phyloP scores from a whole-genome alignment of 2,797 vertebrate species.

The Syncerus caffer region DNA sequence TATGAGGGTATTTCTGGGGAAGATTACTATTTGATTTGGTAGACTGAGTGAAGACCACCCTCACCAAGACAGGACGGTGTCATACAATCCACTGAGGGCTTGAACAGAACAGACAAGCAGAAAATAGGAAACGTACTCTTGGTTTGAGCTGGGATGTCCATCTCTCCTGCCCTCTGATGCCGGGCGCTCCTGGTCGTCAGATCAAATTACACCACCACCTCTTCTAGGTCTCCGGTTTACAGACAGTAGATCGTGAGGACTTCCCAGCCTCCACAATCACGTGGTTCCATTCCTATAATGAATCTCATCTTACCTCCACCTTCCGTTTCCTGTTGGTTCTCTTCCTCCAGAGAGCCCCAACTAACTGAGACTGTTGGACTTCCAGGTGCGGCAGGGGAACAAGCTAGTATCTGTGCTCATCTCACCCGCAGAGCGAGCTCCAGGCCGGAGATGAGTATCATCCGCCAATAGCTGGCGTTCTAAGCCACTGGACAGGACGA shows the following conservation, averaged over 20 bases:
- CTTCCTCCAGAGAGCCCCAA: background rate
- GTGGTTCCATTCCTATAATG: background rate
- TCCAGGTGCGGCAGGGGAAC: background rate
- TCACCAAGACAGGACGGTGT: background rate
- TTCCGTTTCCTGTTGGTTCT: background rate
- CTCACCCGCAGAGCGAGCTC: background rate
- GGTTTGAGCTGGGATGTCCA: too few relatives aligned
- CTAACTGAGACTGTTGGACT: background rate
- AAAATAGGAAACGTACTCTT: background rate
- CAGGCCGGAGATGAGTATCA: accelerated
- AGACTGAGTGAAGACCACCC: background rate
- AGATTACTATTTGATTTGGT: background rate
- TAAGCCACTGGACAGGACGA: background rate
- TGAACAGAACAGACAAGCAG: background rate
- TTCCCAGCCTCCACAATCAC: background rate
- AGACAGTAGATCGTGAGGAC: background rate
- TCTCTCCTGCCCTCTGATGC: background rate
- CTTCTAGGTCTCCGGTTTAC: background rate
- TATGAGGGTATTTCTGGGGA: background rate
- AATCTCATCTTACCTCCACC: background rate
- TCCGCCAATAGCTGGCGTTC: accelerated
- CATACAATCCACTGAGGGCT: background rate
- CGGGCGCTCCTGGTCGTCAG: background rate
- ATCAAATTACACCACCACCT: background rate
- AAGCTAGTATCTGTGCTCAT: background rate